Evolutionary conservation across 2,888 invertebrate genomes (phyloP), one percentile per base, ranked within the genome.

Genomic region (Drepana falcataria): DNA sequence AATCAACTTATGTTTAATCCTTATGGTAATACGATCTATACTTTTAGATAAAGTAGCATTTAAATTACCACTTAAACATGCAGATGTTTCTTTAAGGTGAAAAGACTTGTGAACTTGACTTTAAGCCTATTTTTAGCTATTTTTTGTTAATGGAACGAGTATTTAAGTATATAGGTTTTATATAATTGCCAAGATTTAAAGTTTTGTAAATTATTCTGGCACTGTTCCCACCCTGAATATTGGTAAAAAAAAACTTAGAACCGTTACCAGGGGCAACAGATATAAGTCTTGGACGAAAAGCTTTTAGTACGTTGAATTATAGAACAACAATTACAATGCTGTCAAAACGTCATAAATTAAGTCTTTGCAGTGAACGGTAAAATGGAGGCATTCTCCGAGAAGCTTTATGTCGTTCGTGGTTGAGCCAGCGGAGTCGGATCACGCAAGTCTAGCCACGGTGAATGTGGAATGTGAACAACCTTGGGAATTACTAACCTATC

Each of bases 391-490:
- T 44, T 44, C 9, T 44, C 44, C 44, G 3, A 44, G 9, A 44
- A 44, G 6, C 44, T 44, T 44, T 44, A 44, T 9, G 3, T 44
- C 44, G 44, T 9, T 44, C 44, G 44, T 44, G 6, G 44, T 44
- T 44, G 6, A 44, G 9, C 44, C 44, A 44, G 41, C 41, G 41
- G 9, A 9, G 72, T 67, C 70, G 63, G 69, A 72, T 77, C 79
- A 81, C 77, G 77, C 74, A 70, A 77, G 71, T 67, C 69, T 70
- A 70, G 65, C 61, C 72, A 63, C 62, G 68, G 77, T 71, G 81
- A 79, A 76, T 70, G 78, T 76, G 73, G 77, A 83, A 82, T 84
- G 81, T 77, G 66, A 74, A 77, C 71, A 81, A 67, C 81, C 83
- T 84, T 82, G 79, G 73, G 55, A 59, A 64, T 59, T 65, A 64